Evolutionary conservation across 2,797 vertebrate genomes (phyloP).

Genomic region (Tadarida brasiliensis): DNA sequence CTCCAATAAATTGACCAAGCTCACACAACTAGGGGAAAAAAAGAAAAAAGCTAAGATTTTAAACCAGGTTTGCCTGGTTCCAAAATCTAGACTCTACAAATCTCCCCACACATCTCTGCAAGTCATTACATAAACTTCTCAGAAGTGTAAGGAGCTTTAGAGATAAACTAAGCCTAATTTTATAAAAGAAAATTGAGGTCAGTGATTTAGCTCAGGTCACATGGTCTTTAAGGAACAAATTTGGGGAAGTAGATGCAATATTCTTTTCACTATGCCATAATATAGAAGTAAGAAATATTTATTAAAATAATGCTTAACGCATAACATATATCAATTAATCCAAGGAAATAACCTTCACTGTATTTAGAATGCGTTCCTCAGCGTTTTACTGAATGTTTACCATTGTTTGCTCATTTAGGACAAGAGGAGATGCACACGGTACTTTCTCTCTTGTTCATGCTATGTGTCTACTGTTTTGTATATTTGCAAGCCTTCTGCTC

Average conservation of each 20-base stretch:
- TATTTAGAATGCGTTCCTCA: neutral
- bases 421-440: neutral
- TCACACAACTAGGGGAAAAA: neutral
- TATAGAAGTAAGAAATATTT: neutral
- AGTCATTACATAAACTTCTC: neutral
- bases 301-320: neutral
- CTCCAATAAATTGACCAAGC: neutral
- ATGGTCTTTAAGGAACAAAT: neutral
- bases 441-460: neutral
- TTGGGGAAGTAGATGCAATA: neutral
- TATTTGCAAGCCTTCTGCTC: neutral
- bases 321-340: neutral
- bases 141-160: neutral
- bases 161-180: neutral
- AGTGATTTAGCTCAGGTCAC: neutral
- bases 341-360: neutral
- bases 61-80: neutral
- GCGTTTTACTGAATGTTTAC: neutral
- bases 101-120: neutral
- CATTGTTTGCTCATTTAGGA: neutral
- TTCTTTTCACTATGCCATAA: neutral
- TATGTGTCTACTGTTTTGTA: neutral
- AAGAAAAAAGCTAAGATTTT: neutral
- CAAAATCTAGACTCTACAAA: neutral
- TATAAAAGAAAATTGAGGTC: neutral